Evolutionary conservation across 2,888 invertebrate genomes (phyloP), one percentile per base, ranked within the genome.

Genomic region (Eubasilissa splendida): DNA sequence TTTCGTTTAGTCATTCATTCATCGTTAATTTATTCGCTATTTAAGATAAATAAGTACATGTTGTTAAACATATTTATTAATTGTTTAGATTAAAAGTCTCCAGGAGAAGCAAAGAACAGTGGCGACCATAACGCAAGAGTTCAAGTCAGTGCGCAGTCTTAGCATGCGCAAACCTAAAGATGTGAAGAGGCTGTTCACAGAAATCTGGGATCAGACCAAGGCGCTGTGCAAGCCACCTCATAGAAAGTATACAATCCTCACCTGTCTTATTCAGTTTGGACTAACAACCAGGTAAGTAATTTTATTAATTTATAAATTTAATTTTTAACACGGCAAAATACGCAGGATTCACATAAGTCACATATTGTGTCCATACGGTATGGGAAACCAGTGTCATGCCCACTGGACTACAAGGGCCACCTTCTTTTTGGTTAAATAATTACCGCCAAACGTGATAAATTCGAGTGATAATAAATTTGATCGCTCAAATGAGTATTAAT

Each of bases 251-350:
- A 95, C 95, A 52, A 86, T 94, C 77, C 91, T 96, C 81, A 94
- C 95, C 71, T 95, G 96, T 87, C 91, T 94, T 60, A 95, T 96
- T 85, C 96, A 96, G 86, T 96, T 96, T 87, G 96, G 96, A 85
- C 88, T 95, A 82, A 95, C 95, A 63, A 94, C 95, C 76, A 94
- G 93, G 94, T 94, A 87, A 87, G 85, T 53, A 10, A 53, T 52
- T 60, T 22, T 22, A 22, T 22, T 22, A 22, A 22, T 22, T 22
- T 22, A 22, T 22, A 22, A 22, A 1, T 22, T 22, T 22, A 22
- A 22, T 22, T 22, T 22, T 22, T 22, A 22, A 22, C 22, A 22
- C 22, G 22, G 22, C 22, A 22, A 22, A 22, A 22, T 22, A 22
- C 22, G 0, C 22, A 22, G 22, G 22, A 22, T 22, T 22, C 22